These are phyloP conservation scores for Chalcis sispes DNA, from an alignment of 2,888 invertebrate genomes.

Conservation along the genomic window DNA sequence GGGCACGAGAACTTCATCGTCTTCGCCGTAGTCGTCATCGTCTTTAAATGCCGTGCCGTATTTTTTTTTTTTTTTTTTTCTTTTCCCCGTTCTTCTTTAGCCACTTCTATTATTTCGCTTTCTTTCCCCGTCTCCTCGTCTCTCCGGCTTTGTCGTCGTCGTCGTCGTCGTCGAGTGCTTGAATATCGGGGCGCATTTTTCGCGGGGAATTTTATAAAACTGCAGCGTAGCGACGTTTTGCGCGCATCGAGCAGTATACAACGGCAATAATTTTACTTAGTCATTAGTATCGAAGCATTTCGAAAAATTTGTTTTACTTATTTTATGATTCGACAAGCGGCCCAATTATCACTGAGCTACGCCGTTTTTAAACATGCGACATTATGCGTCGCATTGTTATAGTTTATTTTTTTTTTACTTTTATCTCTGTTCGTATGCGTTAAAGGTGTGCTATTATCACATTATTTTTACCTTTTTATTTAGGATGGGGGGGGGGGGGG, in stretches of 20 bases:
- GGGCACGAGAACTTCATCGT: conserved; percentile 14
- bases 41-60: neutral
- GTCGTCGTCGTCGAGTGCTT: neutral
- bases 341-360: neutral
- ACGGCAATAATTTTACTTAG: too few relatives aligned
- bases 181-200: neutral
- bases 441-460: neutral
- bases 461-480: conserved; percentile 10
- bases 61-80: neutral
- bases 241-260: neutral
- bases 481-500: neutral
- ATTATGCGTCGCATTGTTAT: too few relatives aligned
- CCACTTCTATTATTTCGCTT: too few relatives aligned
- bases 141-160: neutral
- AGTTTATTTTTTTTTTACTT: too few relatives aligned
- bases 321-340: neutral
- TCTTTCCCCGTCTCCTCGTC: neutral
- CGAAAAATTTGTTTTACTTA: neutral
- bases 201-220: neutral
- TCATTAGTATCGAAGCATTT: too few relatives aligned
- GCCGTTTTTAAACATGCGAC: neutral
- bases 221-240: too few relatives aligned
- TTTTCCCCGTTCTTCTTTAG: neutral
- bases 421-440: neutral
- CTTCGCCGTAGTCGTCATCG: too few relatives aligned